Evolutionary conservation across 2,888 invertebrate species (phyloP), one percentile per base, ranked within the genome.

Genomic region (Luperina nickerlii): DNA sequence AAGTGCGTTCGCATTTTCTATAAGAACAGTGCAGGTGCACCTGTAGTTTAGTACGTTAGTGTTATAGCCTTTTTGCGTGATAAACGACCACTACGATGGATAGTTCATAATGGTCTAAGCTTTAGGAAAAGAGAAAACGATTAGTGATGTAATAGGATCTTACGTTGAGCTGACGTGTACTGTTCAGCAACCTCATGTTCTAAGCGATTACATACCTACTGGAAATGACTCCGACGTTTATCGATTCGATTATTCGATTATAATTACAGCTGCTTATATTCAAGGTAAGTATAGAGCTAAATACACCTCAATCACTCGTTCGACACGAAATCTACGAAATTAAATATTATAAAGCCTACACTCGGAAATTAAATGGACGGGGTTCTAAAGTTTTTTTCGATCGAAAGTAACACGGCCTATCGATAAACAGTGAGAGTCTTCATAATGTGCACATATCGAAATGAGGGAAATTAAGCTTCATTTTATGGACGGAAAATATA

Each of bases 71-170:
- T 67, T 82, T 81, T 79, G 82, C 89, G 76, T 89, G 82, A 68
- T 79, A 79, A 11, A 38, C 24, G 73, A 72, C 70, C 51, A 79
- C 68, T 78, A 42, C 51, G 71, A 67, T 57, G 81, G 81, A 82
- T 76, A 83, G 75, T 73, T 72, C 42, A 48, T 78, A 79, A 78
- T 66, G 66, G 72, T 68, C 74, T 70, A 63, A 75, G 78, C 65
- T 84, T 65, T 74, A 71, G 38, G 77, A 66, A 82, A 84, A 86
- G 77, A 85, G 88, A 89, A 88, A 86, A 76, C 78, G 48, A 42
- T 18, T 69, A 38, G 42, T 84, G 76, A 82, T 69, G 75, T 83
- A 85, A 88, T 62, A 81, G 20, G 38, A 74, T 20, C 38, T 78
- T 70, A 79, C 57, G 78, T 69, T 76, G 69, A 57, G 48, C 51